A percentile compares a stretch with the other conserved stretches of the same genome.
Evolutionary conservation across 2,888 invertebrate species (phyloP).

Genomic region (Phoenoteleia sp.): DNA sequence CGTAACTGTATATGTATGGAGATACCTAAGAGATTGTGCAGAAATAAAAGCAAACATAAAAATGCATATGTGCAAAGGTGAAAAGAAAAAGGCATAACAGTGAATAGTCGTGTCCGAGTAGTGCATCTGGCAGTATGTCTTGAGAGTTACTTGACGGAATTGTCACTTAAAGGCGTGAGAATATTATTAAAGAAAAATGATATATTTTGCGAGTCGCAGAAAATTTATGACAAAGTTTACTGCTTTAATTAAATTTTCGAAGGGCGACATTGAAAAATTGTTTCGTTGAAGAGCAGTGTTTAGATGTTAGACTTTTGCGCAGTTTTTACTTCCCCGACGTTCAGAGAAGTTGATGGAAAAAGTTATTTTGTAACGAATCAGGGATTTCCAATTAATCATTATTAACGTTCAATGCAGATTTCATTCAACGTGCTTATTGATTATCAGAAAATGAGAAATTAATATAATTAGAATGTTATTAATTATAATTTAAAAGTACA

Average conservation of each 20-base stretch:
- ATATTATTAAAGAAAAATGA: constrained; percentile 10
- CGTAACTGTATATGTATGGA: constrained; percentile 33
- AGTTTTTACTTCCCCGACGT: not conserved
- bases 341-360: not conserved
- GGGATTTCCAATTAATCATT: too few relatives aligned
- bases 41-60: constrained; percentile 61
- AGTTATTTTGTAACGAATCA: too few relatives aligned
- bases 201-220: not conserved
- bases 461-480: too few relatives aligned
- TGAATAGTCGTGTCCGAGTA: constrained; percentile 29
- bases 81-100: constrained; percentile 57
- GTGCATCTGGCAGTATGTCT: constrained; percentile 11
- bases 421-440: too few relatives aligned
- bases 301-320: not conserved
- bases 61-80: constrained; percentile 58
- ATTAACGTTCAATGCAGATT: too few relatives aligned
- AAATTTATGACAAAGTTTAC: not conserved
- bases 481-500: too few relatives aligned
- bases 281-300: not conserved
- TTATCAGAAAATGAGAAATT: too few relatives aligned
- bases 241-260: constrained; percentile 21
- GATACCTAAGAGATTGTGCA: constrained; percentile 50
- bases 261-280: not conserved
- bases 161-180: constrained; percentile 22
- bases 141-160: constrained; percentile 27